A percentile compares a stretch with the other conserved stretches of the same genome.
These are phyloP conservation scores for Phaethon lepturus DNA, from an alignment of 2,113 vertebrate species.

Conservation along the genomic window DNA sequence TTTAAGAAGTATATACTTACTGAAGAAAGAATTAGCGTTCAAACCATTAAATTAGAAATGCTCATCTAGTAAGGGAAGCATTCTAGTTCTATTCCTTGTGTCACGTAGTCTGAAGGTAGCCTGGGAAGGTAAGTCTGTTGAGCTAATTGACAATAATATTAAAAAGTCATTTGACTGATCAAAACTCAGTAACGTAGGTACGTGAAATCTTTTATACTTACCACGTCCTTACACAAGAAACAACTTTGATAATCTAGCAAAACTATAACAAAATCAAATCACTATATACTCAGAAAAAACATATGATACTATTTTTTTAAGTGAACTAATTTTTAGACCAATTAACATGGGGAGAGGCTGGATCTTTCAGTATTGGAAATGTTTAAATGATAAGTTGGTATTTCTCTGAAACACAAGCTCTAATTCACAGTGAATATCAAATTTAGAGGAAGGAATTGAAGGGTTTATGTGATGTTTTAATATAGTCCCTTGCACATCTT, in stretches of 20 bases:
- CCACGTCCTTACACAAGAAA: neutral
- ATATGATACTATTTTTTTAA: neutral
- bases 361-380: neutral
- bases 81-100: neutral
- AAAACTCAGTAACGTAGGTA: neutral
- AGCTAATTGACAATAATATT: neutral
- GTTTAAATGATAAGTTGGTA: neutral
- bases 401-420: neutral
- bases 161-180: neutral
- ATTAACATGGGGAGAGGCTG: neutral
- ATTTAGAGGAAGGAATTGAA: neutral
- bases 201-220: neutral
- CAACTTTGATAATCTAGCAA: neutral
- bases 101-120: neutral
- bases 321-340: neutral
- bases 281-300: neutral
- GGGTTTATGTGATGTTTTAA: neutral
- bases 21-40: neutral
- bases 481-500: neutral
- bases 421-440: neutral
- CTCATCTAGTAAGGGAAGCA: neutral
- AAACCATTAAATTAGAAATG: neutral
- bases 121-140: neutral
- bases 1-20: neutral
- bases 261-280: neutral